Conservation (phyloP, 2,113 vertebrate species). For the Chrysochloris asiatica region DNA sequence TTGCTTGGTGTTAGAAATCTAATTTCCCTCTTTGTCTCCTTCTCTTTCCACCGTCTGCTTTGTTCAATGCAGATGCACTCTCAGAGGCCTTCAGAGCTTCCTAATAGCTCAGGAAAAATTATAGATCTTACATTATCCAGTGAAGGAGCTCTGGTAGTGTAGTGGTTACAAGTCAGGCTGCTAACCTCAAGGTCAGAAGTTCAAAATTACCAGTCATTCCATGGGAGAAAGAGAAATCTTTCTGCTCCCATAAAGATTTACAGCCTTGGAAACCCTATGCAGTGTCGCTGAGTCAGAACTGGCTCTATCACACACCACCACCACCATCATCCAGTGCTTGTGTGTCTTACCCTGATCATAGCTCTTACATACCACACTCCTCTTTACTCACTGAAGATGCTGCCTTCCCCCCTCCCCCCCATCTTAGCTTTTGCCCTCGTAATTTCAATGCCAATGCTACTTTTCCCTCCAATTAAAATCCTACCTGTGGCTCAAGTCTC, state of each 20-base stretch:
- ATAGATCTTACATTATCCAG: no score
- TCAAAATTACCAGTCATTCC: no score
- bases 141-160: no score
- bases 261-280: no score
- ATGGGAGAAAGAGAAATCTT: no score
- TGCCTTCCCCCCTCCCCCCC: no score
- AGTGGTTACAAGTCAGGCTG: no score
- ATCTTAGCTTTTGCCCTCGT: not conserved
- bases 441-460: not conserved
- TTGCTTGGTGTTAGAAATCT: not conserved
- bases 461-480: not conserved
- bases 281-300: no score
- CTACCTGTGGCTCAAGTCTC: not conserved
- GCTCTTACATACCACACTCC: not conserved
- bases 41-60: not conserved
- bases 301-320: no score
- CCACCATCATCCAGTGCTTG: no score
- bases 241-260: no score
- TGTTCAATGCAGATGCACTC: not conserved
- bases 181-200: no score
- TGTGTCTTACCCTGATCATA: rapidly evolving
- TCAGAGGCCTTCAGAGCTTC: not conserved
- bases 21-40: not conserved
- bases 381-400: not conserved
- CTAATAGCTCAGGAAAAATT: not conserved